Percentiles rank a stretch among this genome's conserved stretches.
phyloP scores from a whole-genome alignment of 2,888 invertebrate species.

The Eilema depressum region DNA sequence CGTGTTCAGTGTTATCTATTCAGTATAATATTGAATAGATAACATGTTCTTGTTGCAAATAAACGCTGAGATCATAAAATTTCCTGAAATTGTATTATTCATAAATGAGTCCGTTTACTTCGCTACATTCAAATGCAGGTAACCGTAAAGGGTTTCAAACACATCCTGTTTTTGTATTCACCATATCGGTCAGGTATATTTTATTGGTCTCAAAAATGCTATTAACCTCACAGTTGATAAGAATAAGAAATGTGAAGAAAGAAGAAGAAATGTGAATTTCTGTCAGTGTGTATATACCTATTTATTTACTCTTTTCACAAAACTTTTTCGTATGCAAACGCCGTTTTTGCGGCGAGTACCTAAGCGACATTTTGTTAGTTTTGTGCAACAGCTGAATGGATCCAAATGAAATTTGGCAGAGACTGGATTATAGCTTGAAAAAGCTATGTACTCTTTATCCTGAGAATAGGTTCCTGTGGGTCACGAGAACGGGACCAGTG shows the following conservation, averaged over 20 bases:
- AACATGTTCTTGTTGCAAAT: constrained; percentile 1
- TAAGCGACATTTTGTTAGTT: too few species aligned
- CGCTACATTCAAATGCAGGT: background rate
- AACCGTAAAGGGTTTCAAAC: background rate
- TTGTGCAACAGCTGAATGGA: background rate
- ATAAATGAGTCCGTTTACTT: background rate
- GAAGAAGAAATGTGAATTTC: too few species aligned
- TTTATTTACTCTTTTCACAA: too few species aligned
- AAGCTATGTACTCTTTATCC: background rate
- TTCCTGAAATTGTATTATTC: constrained; percentile 2
- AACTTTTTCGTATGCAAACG: too few species aligned
- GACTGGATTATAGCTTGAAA: background rate
- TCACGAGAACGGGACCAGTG: background rate
- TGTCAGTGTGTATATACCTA: too few species aligned
- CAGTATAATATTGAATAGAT: constrained; percentile 1
- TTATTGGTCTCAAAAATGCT: background rate
- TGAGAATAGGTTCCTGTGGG: background rate
- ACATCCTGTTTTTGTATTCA: background rate
- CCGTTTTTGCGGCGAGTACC: too few species aligned
- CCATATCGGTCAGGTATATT: background rate
- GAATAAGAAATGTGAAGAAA: too few species aligned
- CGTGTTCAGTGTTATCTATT: background rate
- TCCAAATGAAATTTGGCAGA: background rate
- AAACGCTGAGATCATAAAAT: background rate
- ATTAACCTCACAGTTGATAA: background rate